These are phyloP conservation scores for Thymelicus sylvestris DNA, from an alignment of 2,888 invertebrate species.

Conservation along the genomic window DNA sequence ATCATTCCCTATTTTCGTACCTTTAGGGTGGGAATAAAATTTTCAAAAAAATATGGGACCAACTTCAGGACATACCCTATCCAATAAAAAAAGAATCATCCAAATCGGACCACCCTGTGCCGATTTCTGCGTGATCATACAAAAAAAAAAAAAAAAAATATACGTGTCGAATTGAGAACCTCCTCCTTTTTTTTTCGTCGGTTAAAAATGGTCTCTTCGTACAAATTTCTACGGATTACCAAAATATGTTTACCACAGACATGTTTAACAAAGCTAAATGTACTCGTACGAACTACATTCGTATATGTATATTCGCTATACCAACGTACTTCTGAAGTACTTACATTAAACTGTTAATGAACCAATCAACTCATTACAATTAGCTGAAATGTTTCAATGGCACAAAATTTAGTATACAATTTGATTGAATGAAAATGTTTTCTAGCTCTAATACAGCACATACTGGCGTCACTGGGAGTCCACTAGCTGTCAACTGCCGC, in stretches of 20 bases:
- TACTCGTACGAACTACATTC: conserved; percentile 21
- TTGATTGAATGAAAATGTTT: conserved; percentile 24
- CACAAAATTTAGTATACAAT: neutral
- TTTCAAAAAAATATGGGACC: too few relatives aligned
- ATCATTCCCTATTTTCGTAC: too few relatives aligned
- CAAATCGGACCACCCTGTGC: too few relatives aligned
- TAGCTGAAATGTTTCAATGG: conserved; percentile 27
- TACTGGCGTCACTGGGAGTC: conserved; percentile 33
- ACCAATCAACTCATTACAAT: conserved; percentile 15
- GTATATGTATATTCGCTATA: conserved; percentile 13
- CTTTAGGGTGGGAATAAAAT: too few relatives aligned
- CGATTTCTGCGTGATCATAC: too few relatives aligned
- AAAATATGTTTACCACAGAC: neutral
- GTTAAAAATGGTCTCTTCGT: neutral
- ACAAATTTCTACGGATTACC: conserved; percentile 2
- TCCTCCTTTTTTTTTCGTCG: too few relatives aligned
- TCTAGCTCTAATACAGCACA: conserved; percentile 41
- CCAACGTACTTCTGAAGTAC: conserved; percentile 22
- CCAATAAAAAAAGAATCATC: too few relatives aligned
- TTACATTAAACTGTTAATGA: conserved; percentile 12
- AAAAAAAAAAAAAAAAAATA: too few relatives aligned
- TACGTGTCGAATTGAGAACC: too few relatives aligned
- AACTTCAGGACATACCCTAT: too few relatives aligned
- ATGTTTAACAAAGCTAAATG: conserved; percentile 10
- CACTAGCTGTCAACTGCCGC: conserved; percentile 39